Percentiles rank a stretch among this genome's conserved stretches.
Conservation (phyloP, 2,113 vertebrate genomes). For the Rhinichthys klamathensis region DNA sequence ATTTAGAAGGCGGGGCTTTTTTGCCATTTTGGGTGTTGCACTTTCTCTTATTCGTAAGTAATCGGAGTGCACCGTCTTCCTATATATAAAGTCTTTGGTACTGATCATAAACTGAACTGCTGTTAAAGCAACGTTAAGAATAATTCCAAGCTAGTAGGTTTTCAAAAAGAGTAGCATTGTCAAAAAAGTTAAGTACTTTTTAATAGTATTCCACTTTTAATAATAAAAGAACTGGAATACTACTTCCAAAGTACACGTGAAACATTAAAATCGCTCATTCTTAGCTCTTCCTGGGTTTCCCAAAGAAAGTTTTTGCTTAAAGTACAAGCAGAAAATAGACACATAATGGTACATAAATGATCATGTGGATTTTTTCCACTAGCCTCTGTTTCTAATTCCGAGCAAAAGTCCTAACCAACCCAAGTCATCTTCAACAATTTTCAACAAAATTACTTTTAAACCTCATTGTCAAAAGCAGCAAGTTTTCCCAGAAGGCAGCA, state of each 20-base stretch:
- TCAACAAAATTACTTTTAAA: conserved; percentile 5
- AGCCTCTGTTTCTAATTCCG: conserved; percentile 9
- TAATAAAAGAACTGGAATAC: too few species aligned
- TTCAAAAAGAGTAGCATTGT: not conserved
- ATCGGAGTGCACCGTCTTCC: too few species aligned
- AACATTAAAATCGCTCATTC: not conserved
- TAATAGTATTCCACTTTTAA: too few species aligned
- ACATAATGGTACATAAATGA: not conserved
- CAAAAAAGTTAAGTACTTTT: not conserved
- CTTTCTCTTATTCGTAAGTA: too few species aligned
- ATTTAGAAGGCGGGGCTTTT: too few species aligned
- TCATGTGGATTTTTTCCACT: not conserved
- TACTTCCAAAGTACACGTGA: not conserved
- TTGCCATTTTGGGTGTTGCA: too few species aligned
- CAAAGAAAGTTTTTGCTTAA: not conserved
- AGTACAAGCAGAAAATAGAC: not conserved
- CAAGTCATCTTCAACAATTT: conserved; percentile 28
- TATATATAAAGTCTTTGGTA: too few species aligned
- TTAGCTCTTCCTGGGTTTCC: not conserved
- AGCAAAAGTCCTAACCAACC: conserved; percentile 18
- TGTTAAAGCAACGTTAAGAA: not conserved
- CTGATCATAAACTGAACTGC: not conserved
- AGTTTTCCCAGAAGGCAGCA: conserved; percentile 15
- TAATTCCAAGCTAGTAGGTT: not conserved
- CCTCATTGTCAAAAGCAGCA: conserved; percentile 19